Evolutionary conservation across 2,888 invertebrate genomes (phyloP), one percentile per base, ranked within the genome.

Genomic region (Aproaerema taeniolella): DNA sequence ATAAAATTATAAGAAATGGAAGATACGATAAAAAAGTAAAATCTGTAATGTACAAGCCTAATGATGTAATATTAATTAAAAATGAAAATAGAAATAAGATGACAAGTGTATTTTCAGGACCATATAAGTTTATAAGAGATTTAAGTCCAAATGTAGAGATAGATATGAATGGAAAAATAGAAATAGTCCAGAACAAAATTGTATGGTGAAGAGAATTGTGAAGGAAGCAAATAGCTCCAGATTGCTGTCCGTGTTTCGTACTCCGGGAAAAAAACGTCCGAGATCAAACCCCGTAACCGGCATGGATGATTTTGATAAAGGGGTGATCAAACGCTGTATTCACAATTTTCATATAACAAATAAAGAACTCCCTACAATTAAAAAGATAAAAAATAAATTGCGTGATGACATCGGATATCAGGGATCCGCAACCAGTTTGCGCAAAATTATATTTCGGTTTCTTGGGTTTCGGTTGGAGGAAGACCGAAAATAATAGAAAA

Each of bases 241-340:
- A 36, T 30, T 45, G 12, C 45, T 43, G 12, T 43, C 43, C 11
- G 10, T 45, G 9, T 20, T 20, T 8, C 20, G 9, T 9, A 9
- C 39, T 36, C 1, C 40, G 42, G 9, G 6, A 14, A 35, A 32
- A 35, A 38, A 41, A 33, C 34, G 37, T 10, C 20, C 39, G 37
- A 8, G 37, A 42, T 9, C 31, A 6, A 56, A 53, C 37, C 46
- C 42, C 10, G 43, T 62, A 0, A 63, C 59, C 2, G 50, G 37
- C 1, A 49, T 60, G 1, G 57, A 61, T 24, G 49, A 38, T 16
- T 61, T 61, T 31, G 53, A 59, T 29, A 50, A 55, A 42, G 50
- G 55, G 2, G 55, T 60, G 0, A 57, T 64, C 10, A 62, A 52
- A 47, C 53, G 56, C 11, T 53, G 50, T 20, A 50, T 64, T 5